phyloP scores from a whole-genome alignment of 1,140 invertebrate species.

The Drosophila tristis region DNA sequence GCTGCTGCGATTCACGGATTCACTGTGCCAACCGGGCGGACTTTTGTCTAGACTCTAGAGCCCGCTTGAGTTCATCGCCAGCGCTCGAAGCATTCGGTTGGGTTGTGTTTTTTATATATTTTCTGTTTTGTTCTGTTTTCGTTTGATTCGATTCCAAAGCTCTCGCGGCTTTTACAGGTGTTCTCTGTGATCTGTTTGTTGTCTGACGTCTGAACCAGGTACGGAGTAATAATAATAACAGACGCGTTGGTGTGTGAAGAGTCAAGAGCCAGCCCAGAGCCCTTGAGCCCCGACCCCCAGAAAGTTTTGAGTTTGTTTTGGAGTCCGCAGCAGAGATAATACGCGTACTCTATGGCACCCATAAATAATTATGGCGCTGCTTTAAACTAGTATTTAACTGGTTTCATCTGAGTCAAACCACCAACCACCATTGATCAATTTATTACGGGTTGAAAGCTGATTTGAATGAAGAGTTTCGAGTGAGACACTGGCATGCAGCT shows the following conservation, averaged over 20 bases:
- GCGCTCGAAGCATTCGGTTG: slow-evolving; percentile 53
- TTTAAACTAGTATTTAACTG: slow-evolving; percentile 65
- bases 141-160: slow-evolving; percentile 8
- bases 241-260: slow-evolving; percentile 38
- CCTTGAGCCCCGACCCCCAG: neutral
- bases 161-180: slow-evolving; percentile 9
- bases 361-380: slow-evolving; percentile 46
- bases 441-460: slow-evolving; percentile 5
- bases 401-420: slow-evolving; percentile 50
- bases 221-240: slow-evolving; percentile 1
- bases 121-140: slow-evolving; percentile 9
- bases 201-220: slow-evolving; percentile 9
- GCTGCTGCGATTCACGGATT: slow-evolving; percentile 7
- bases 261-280: slow-evolving; percentile 3
- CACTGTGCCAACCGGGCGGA: slow-evolving; percentile 34
- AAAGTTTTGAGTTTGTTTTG: slow-evolving; percentile 17
- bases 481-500: too few relatives aligned
- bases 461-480: slow-evolving; percentile 2
- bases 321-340: slow-evolving; percentile 2
- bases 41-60: slow-evolving; percentile 43
- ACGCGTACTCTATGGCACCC: slow-evolving; percentile 6
- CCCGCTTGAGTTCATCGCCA: slow-evolving; percentile 56
- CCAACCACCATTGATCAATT: slow-evolving; percentile 27
- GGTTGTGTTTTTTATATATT: slow-evolving; percentile 11
- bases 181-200: slow-evolving; percentile 16